Evolutionary conservation across 1,140 invertebrate genomes (phyloP), one percentile per base, ranked within the genome.

Genomic region (Cotesia typhae): DNA sequence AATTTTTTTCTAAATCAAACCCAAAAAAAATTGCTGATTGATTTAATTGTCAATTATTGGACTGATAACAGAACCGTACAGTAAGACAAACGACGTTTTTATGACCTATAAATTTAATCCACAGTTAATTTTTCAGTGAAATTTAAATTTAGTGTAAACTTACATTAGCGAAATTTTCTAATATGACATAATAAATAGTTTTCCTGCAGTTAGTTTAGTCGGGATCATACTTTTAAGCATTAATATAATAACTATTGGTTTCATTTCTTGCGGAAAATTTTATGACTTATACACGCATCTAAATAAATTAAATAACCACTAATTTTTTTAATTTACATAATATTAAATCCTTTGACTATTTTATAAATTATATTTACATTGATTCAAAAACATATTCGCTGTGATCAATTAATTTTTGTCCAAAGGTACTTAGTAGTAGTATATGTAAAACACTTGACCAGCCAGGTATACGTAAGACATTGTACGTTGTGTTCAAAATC

Each of bases 351-450:
- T 3, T 28, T 28, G 2, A 28, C 28, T 28, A 28, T 28, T 28
- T 28, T 28, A 2, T 12, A n/a, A 0, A 57, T 57, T 4, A 57
- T 12, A 7, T 6, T 72, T 37, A 72, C 65, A 68, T 20, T 20
- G 65, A 66, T 37, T 63, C n/a, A 3, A 35, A 3, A 5, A 68
- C 52, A 55, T 2, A 20, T 28, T 53, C 36, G 20, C 71, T 67
- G 55, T 53, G 37, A 63, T 72, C 35, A 2, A 74, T 70, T 12
- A 74, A 41, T 59, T 60, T 74, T 59, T 74, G 73, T n/a, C 73
- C 68, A 4, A 57, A 59, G 51, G 52, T 70, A 67, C 67, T 67
- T 17, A 59, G n/a, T n/a, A 28, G 14, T 66, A 70, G 36, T 69
- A 60, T 4, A 74, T 35, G 55, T 67, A 63, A 12, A 51, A 9